Evolutionary conservation across 1,140 invertebrate genomes (phyloP).

Genomic region (Arctopsyche grandis): DNA sequence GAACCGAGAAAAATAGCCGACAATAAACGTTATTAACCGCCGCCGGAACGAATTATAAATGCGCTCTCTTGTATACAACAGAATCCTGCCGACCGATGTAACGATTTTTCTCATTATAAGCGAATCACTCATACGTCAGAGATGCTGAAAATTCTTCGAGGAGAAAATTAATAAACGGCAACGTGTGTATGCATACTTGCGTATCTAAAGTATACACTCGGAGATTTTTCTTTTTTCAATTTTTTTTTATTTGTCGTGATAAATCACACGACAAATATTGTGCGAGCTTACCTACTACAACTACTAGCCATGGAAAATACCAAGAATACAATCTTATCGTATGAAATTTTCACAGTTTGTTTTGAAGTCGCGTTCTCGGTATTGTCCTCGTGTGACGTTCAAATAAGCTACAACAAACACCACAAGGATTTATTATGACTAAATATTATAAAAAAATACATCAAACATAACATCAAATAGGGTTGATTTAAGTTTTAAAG

Average conservation of each 20-base stretch:
- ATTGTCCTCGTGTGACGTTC: constrained; percentile 1
- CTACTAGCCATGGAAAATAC: constrained; percentile 37
- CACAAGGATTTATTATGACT: background rate
- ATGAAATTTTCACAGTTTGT: constrained; percentile 24
- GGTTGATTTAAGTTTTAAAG: too few relatives aligned
- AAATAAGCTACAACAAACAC: constrained; percentile 13
- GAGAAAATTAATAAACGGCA: too few relatives aligned
- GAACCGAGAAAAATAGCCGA: constrained; percentile 20
- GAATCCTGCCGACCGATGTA: too few relatives aligned
- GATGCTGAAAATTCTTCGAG: too few relatives aligned
- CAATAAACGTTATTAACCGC: constrained; percentile 21
- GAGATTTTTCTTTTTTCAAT: too few relatives aligned
- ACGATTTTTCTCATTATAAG: too few relatives aligned
- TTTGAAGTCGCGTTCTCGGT: background rate
- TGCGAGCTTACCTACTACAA: background rate
- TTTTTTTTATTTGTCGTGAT: background rate
- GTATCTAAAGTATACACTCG: too few relatives aligned
- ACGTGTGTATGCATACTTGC: too few relatives aligned
- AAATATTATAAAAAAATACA: constrained; percentile 7
- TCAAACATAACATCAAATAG: background rate
- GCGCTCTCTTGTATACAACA: background rate
- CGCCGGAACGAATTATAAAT: constrained; percentile 25
- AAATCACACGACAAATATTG: background rate
- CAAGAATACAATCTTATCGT: constrained; percentile 49
- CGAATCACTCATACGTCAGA: too few relatives aligned